Percentiles rank a stretch among this genome's conserved stretches.
Conservation (phyloP, 30 jellyfish, hydroid and myxozoan species). For the Aurelia coerulea region DNA sequence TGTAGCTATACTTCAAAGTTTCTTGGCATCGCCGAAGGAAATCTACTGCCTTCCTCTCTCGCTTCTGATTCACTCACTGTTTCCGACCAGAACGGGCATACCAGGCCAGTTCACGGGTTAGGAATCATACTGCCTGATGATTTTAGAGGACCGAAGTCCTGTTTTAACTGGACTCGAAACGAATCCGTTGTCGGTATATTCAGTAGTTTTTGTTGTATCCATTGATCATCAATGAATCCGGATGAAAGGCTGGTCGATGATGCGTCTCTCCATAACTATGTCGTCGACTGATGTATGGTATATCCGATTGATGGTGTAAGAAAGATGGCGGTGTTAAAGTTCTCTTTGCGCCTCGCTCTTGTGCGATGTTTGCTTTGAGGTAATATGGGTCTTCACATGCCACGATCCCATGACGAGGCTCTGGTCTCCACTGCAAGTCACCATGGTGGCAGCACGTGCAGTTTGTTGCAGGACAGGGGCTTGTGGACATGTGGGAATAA, state of each 20-base stretch:
- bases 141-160: too few species aligned
- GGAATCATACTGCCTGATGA: too few species aligned
- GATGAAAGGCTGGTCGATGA: conserved; percentile 46
- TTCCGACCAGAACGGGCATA: too few species aligned
- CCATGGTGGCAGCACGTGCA: conserved; percentile 74
- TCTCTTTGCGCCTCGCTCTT: conserved; percentile 52
- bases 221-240: conserved; percentile 53
- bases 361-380: conserved; percentile 34
- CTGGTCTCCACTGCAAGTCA: conserved; percentile 44
- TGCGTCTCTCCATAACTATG: conserved; percentile 42
- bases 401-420: conserved; percentile 42
- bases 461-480: conserved; percentile 54
- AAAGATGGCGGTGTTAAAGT: conserved; percentile 71
- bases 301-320: conserved; percentile 38
- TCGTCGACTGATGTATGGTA: conserved; percentile 60
- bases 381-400: conserved; percentile 57
- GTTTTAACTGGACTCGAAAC: too few species aligned
- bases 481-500: conserved; percentile 54
- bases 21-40: too few species aligned
- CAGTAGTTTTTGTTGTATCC: conserved; percentile 61
- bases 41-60: too few species aligned
- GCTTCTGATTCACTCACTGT: too few species aligned
- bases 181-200: not conserved
- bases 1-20: too few species aligned
- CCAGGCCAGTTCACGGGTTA: too few species aligned